phyloP scores from a whole-genome alignment of 2,797 vertebrate species.

The Monodelphis domestica region DNA sequence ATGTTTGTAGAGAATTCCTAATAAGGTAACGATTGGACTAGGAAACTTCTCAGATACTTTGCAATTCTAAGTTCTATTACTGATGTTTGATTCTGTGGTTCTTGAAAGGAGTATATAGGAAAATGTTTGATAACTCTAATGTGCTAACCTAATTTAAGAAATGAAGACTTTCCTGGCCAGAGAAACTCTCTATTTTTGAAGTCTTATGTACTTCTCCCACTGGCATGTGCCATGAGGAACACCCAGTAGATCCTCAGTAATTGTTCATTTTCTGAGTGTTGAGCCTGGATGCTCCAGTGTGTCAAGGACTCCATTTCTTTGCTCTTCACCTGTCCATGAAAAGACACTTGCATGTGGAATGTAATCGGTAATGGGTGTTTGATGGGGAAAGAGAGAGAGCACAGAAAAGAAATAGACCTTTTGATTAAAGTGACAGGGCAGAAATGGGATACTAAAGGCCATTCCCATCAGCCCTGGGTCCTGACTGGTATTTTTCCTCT shows the following conservation, averaged over 20 bases:
- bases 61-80: background rate
- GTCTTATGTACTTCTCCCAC: background rate
- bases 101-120: background rate
- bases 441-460: background rate
- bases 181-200: background rate
- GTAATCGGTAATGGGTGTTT: background rate
- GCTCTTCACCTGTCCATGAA: background rate
- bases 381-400: background rate
- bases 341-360: background rate
- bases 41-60: background rate
- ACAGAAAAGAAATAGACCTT: background rate
- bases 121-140: background rate
- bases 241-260: background rate
- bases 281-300: background rate
- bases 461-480: background rate
- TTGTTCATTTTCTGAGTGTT: background rate
- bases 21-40: background rate
- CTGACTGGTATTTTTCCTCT: conserved; percentile 48
- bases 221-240: background rate
- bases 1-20: background rate
- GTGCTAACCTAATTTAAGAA: background rate
- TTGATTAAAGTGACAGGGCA: background rate
- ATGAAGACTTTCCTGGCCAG: background rate
- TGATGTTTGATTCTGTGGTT: background rate
- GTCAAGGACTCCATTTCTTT: background rate